Percentiles rank a stretch among this genome's conserved stretches.
phyloP scores from a whole-genome alignment of 2,113 vertebrate species.

The Daubentonia madagascariensis region DNA sequence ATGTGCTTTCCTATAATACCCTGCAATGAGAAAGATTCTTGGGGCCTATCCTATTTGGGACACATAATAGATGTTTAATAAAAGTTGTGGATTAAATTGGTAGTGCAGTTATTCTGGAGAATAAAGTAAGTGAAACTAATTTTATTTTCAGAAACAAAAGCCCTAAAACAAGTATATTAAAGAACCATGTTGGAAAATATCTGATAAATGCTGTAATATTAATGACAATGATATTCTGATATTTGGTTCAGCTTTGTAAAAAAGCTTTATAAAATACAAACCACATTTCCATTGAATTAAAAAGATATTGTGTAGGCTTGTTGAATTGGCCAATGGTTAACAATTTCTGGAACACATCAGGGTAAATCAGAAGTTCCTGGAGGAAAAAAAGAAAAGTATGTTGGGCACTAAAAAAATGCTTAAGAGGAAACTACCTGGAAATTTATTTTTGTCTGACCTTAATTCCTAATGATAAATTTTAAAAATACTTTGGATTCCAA shows the following conservation, averaged over 20 bases:
- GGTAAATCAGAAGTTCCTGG: background rate
- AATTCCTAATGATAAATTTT: background rate
- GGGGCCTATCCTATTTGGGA: background rate
- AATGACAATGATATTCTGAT: background rate
- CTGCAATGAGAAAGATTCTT: background rate
- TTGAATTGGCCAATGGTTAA: background rate
- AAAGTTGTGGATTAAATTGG: background rate
- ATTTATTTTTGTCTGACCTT: conserved; percentile 33
- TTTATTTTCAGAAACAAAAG: conserved; percentile 6
- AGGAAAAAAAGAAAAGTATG: background rate
- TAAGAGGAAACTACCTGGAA: background rate
- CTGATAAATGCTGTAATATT: background rate
- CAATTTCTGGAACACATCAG: background rate
- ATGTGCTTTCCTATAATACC: background rate
- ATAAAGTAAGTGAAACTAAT: background rate
- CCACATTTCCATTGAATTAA: background rate
- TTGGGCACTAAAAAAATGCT: background rate
- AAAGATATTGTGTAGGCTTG: background rate
- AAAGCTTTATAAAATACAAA: background rate
- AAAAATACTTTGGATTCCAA: conserved; percentile 45
- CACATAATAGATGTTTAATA: background rate
- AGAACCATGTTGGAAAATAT: conserved; percentile 7
- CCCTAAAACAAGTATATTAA: background rate
- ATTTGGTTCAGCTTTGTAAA: background rate
- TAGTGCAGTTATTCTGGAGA: background rate